Evolutionary conservation across 2,797 vertebrate species (phyloP).

Genomic region (Perodicticus potto): DNA sequence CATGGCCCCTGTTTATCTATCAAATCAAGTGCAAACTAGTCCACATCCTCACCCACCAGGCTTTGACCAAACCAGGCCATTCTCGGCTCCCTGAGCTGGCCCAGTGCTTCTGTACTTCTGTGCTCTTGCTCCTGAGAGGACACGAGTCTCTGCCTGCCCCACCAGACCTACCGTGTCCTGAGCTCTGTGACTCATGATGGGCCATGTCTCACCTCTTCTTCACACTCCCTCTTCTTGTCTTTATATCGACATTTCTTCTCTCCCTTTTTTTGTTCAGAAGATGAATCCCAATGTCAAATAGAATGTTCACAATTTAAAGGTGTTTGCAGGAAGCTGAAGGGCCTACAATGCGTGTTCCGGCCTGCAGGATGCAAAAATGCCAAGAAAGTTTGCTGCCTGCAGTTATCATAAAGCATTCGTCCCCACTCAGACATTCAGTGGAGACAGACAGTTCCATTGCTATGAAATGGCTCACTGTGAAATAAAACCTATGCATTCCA

Average conservation of each 20-base stretch:
- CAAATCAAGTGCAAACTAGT: background rate
- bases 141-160: no score
- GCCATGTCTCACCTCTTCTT: background rate
- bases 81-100: background rate
- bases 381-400: background rate
- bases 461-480: no score
- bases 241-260: background rate
- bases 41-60: no score
- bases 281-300: background rate
- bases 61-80: background rate
- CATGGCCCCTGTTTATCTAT: background rate
- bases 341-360: background rate
- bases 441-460: background rate
- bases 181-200: background rate
- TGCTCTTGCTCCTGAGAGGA: background rate
- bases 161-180: no score
- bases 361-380: background rate
- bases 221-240: background rate
- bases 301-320: background rate
- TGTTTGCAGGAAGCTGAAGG: background rate
- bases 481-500: background rate
- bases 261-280: background rate
- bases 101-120: background rate
- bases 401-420: background rate
- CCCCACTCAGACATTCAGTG: background rate